Evolutionary conservation across 1,140 invertebrate genomes (phyloP).

Genomic region (Bombus breviceps): DNA sequence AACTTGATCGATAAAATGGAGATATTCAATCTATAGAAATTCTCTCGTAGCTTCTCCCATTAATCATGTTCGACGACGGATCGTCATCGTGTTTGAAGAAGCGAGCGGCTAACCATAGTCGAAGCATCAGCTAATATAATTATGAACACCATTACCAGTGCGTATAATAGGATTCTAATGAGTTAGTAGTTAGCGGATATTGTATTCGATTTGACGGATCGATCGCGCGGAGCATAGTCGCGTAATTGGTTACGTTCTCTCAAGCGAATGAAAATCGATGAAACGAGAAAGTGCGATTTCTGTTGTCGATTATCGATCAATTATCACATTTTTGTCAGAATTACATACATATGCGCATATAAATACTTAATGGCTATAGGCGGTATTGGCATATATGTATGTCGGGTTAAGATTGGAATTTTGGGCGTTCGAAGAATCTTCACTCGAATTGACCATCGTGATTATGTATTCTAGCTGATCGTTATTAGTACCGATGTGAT

Average conservation of each 20-base stretch:
- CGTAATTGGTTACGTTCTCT: background rate
- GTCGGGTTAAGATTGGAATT: no score
- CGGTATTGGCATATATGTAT: no score
- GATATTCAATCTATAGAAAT: background rate
- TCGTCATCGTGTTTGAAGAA: background rate
- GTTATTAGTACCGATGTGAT: no score
- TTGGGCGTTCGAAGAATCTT: no score
- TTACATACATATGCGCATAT: no score
- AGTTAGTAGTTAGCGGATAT: constrained; percentile 18
- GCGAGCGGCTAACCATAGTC: background rate
- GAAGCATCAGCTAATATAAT: constrained; percentile 37
- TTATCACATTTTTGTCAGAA: no score
- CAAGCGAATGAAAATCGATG: no score
- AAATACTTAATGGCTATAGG: no score
- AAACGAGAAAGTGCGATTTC: no score
- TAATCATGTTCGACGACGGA: background rate
- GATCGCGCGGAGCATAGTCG: background rate
- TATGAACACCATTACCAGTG: constrained; percentile 26
- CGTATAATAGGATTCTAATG: constrained; percentile 30
- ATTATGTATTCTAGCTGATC: no score
- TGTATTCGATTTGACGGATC: constrained; percentile 17
- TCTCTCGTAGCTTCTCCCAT: background rate
- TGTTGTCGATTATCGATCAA: no score
- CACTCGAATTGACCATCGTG: no score
- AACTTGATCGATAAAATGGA: background rate